Conservation (phyloP, 2,888 invertebrate genomes). For the Machimus rusticus region DNA sequence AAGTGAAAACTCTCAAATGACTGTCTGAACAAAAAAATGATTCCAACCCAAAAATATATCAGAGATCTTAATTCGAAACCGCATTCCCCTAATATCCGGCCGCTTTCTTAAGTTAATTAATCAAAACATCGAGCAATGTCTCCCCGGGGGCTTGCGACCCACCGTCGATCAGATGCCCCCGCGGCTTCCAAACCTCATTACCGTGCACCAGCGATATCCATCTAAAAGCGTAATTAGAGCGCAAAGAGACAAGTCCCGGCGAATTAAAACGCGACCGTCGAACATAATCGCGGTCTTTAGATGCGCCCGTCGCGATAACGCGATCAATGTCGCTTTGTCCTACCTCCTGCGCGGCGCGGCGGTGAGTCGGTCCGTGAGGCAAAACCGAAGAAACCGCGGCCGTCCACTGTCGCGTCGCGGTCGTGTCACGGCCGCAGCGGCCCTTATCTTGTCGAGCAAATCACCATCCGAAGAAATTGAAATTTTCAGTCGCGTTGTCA, state of each 20-base stretch:
- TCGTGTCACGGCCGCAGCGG: not conserved
- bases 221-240: conserved; percentile 9
- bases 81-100: not conserved
- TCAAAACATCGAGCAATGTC: not conserved
- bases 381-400: not conserved
- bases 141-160: not conserved
- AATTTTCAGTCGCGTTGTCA: not conserved
- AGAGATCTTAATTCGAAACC: not conserved
- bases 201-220: not conserved
- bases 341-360: not conserved
- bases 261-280: conserved; percentile 4
- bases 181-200: not conserved
- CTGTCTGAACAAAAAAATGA: too few relatives aligned
- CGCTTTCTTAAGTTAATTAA: not conserved
- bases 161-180: not conserved
- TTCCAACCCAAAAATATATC: not conserved
- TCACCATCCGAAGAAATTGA: not conserved
- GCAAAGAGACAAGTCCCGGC: conserved; percentile 12
- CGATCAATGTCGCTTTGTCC: conserved; percentile 3
- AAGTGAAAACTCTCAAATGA: not conserved
- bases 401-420: not conserved
- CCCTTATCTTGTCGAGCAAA: not conserved
- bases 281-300: not conserved
- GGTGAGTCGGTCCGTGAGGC: not conserved
- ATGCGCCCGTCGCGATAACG: not conserved